phyloP scores from a whole-genome alignment of 2,888 invertebrate species.

The Trissolcus brochymenae region DNA sequence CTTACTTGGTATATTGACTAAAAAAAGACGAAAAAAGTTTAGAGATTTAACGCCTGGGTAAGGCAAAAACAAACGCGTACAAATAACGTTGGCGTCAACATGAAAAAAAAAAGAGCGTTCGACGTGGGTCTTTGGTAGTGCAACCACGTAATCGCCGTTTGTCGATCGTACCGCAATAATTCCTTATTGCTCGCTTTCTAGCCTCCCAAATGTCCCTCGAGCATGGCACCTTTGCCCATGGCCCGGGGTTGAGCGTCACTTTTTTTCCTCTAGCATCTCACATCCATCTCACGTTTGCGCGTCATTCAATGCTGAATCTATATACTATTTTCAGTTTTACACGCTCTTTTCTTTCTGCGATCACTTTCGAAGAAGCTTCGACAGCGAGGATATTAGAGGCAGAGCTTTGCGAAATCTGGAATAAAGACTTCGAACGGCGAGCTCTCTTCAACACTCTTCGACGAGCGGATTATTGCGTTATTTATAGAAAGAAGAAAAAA shows the following conservation, averaged over 20 bases:
- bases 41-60: neutral
- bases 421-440: constrained; percentile 38
- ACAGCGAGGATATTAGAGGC: constrained; percentile 53
- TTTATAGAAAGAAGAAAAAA: constrained; percentile 43
- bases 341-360: constrained; percentile 55
- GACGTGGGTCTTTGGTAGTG: constrained; percentile 70
- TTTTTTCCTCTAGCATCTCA: constrained; percentile 36
- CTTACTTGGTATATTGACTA: neutral
- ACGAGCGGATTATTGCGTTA: constrained; percentile 28
- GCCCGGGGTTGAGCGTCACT: constrained; percentile 37
- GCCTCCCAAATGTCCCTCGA: constrained; percentile 51
- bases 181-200: constrained; percentile 75
- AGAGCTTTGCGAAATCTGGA: constrained; percentile 50
- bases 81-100: constrained; percentile 54
- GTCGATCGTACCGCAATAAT: constrained; percentile 77
- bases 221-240: constrained; percentile 4
- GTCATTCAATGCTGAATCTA: constrained; percentile 55
- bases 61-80: constrained; percentile 53
- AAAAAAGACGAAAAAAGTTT: constrained; percentile 19
- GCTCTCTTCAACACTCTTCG: constrained; percentile 44
- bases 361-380: constrained; percentile 55
- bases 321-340: constrained; percentile 56
- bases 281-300: constrained; percentile 60
- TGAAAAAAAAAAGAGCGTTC: constrained; percentile 28
- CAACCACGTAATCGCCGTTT: constrained; percentile 76